phyloP scores from a whole-genome alignment of 2,888 invertebrate species.

The Drosophila demipolita region DNA sequence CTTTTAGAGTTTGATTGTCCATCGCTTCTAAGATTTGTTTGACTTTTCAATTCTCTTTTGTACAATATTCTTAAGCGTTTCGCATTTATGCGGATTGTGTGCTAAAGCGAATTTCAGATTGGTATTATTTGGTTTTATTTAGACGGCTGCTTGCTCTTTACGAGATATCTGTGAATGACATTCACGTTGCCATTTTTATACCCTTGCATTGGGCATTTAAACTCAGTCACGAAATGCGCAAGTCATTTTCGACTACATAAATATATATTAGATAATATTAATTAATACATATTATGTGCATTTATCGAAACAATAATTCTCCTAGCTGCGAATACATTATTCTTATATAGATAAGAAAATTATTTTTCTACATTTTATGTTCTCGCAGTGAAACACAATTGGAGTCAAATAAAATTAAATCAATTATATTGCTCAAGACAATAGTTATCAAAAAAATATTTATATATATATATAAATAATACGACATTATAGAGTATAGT shows the following conservation, averaged over 20 bases:
- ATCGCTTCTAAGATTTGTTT: background rate
- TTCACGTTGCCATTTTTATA: conserved; percentile 40
- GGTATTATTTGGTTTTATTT: background rate
- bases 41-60: background rate
- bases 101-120: conserved; percentile 3
- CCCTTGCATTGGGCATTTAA: background rate
- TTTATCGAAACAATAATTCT: background rate
- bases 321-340: background rate
- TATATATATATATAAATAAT: too few relatives aligned
- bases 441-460: background rate
- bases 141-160: background rate
- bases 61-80: background rate
- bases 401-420: background rate
- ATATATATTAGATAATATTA: background rate
- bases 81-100: background rate
- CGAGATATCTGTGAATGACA: conserved; percentile 22
- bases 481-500: background rate
- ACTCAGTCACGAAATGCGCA: background rate
- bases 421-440: background rate
- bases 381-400: background rate
- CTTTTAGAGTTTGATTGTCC: background rate
- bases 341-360: background rate
- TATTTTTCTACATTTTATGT: background rate
- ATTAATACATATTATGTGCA: background rate
- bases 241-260: background rate